Percentiles rank a stretch among this genome's conserved stretches.
These are phyloP conservation scores for Cephus spinipes DNA, from an alignment of 2,888 invertebrate species.

Conservation along the genomic window DNA sequence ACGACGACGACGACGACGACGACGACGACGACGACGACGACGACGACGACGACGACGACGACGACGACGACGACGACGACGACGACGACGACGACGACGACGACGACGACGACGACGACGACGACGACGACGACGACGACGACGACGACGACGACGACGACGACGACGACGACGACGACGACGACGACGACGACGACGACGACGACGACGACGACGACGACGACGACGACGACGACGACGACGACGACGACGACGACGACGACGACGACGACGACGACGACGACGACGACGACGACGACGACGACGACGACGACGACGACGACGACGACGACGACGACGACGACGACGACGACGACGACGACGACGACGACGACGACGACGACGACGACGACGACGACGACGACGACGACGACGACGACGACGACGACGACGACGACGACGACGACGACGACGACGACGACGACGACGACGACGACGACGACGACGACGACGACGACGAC, in stretches of 20 bases:
- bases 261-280: background rate
- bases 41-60: background rate
- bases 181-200: background rate
- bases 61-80: slow-evolving; percentile 1
- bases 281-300: background rate
- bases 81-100: background rate
- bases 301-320: background rate
- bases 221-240: background rate
- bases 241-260: background rate
- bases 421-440: background rate
- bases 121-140: background rate
- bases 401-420: background rate
- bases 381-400: background rate
- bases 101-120: background rate
- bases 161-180: background rate
- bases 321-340: background rate
- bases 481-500: no score
- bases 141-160: background rate
- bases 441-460: no score
- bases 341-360: background rate
- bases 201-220: background rate
- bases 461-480: no score
- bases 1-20: background rate
- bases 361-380: background rate
- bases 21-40: background rate